phyloP scores from a whole-genome alignment of 1,140 invertebrate species.

The Plodia interpunctella region DNA sequence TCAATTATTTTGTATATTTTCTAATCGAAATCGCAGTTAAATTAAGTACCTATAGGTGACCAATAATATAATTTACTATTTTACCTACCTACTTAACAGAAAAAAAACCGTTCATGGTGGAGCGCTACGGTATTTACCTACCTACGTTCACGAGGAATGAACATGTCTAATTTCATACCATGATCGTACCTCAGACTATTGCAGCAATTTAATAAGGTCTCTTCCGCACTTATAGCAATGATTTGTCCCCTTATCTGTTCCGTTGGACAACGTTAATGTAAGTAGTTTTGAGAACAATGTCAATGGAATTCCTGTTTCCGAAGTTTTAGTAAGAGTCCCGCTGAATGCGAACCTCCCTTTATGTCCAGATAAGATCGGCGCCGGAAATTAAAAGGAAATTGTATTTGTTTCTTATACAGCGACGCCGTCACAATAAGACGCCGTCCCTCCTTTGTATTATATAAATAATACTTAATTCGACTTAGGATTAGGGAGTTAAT shows the following conservation, averaged over 20 bases:
- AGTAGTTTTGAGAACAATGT: conserved; percentile 13
- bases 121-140: too few relatives aligned
- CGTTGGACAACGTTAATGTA: conserved; percentile 7
- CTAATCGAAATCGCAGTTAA: too few relatives aligned
- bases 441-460: conserved; percentile 30
- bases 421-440: conserved; percentile 52
- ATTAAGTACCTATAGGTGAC: too few relatives aligned
- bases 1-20: too few relatives aligned
- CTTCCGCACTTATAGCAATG: neutral
- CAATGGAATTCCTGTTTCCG: conserved; percentile 28
- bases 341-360: conserved; percentile 61
- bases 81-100: too few relatives aligned
- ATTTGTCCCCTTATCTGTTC: conserved; percentile 2
- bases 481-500: conserved; percentile 12
- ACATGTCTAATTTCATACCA: too few relatives aligned
- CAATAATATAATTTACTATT: too few relatives aligned
- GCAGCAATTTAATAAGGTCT: neutral
- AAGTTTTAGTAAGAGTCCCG: conserved; percentile 46
- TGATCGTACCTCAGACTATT: too few relatives aligned
- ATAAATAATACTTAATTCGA: conserved; percentile 49
- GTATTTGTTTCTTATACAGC: conserved; percentile 71
- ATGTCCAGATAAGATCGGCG: conserved; percentile 62
- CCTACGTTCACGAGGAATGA: too few relatives aligned
- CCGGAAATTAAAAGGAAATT: conserved; percentile 73
- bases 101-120: too few relatives aligned